A percentile compares a stretch with the other conserved stretches of the same genome.
Evolutionary conservation across 64 coral and sea anemone genomes (phyloP).

Genomic region (Platygyra sinensis): DNA sequence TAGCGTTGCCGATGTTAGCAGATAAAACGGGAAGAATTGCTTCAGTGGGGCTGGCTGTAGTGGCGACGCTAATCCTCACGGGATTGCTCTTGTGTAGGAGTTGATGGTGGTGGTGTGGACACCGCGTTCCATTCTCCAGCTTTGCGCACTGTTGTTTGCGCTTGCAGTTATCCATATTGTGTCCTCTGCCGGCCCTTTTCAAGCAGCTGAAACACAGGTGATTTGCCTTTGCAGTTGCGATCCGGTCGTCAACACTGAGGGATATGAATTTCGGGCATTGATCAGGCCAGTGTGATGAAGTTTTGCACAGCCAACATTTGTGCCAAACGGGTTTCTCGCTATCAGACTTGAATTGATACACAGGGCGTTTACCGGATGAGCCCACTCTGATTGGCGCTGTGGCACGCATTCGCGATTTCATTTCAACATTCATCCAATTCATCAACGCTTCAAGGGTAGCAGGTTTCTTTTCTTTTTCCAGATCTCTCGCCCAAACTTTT

Average conservation of each 20-base stretch:
- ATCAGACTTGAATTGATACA: no score
- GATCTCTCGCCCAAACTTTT: neutral
- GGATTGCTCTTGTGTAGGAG: constrained; percentile 61
- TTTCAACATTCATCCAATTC: no score
- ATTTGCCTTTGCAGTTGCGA: constrained; percentile 29
- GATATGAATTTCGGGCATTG: neutral
- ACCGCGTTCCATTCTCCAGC: constrained; percentile 36
- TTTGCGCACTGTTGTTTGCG: constrained; percentile 31
- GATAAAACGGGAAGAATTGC: constrained; percentile 21
- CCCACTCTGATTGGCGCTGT: no score
- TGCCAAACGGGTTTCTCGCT: neutral
- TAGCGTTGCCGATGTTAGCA: neutral
- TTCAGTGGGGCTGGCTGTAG: neutral
- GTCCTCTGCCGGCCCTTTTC: constrained; percentile 44
- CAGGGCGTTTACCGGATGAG: no score
- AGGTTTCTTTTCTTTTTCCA: no score
- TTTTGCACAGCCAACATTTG: constrained; percentile 17
- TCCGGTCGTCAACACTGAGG: neutral
- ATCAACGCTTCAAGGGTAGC: no score
- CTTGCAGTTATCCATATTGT: neutral
- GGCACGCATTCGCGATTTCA: no score
- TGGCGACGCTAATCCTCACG: constrained; percentile 33
- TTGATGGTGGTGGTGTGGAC: constrained; percentile 30
- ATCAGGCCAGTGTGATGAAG: neutral
- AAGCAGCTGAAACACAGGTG: constrained; percentile 77